Conservation (phyloP, 2,888 invertebrate species). For the Tortricodes alternella region DNA sequence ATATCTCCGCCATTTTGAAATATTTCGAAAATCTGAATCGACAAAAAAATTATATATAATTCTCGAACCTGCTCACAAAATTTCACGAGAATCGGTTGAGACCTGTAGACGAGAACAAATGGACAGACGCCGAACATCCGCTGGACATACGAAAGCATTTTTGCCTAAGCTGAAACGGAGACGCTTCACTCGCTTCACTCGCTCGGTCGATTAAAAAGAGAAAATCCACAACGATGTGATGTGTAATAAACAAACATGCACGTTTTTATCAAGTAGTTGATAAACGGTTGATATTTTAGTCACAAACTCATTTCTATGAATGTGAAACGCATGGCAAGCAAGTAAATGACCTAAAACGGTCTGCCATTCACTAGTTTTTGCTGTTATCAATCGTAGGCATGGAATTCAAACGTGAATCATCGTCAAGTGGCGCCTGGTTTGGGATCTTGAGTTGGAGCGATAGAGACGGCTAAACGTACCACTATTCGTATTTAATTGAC, state of each 20-base stretch:
- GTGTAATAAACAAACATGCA: background rate
- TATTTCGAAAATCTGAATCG: too few species aligned
- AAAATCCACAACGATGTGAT: too few species aligned
- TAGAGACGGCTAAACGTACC: constrained; percentile 70
- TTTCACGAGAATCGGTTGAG: too few species aligned
- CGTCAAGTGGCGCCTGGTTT: constrained; percentile 78
- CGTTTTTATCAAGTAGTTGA: constrained; percentile 10
- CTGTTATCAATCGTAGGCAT: constrained; percentile 79
- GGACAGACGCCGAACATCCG: too few species aligned
- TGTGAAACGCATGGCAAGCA: constrained; percentile 52
- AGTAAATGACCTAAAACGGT: constrained; percentile 68
- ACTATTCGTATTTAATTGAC: constrained; percentile 80
- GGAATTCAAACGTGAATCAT: constrained; percentile 80
- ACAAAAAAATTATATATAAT: too few species aligned
- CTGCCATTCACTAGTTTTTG: constrained; percentile 73
- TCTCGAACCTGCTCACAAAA: too few species aligned
- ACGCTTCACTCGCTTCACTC: too few species aligned
- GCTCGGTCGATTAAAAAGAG: too few species aligned
- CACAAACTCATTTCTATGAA: constrained; percentile 50
- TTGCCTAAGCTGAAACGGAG: too few species aligned
- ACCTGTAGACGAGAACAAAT: too few species aligned
- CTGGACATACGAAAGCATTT: too few species aligned
- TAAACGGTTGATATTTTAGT: constrained; percentile 40
- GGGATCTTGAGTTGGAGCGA: constrained; percentile 67
- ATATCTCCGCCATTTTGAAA: too few species aligned